phyloP scores from a whole-genome alignment of 1,140 invertebrate species.

The Venustaconcha ellipsiformis region DNA sequence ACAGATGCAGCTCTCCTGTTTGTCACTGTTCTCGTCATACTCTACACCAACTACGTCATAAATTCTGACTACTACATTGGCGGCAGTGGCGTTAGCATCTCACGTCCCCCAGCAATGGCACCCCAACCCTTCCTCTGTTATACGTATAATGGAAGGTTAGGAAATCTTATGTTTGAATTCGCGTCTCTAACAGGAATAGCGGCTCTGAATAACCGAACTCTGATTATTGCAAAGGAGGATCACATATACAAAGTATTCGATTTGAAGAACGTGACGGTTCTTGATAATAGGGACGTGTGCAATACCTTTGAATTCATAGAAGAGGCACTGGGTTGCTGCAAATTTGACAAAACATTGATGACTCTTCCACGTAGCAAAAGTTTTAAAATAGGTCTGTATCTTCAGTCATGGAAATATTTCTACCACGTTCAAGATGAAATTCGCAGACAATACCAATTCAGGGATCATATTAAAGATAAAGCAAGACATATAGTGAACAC shows the following conservation, averaged over 20 bases:
- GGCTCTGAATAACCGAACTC: slow-evolving; percentile 23
- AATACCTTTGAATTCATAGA: slow-evolving; percentile 12
- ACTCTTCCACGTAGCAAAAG: slow-evolving; percentile 28
- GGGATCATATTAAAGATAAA: slow-evolving; percentile 4
- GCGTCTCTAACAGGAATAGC: slow-evolving; percentile 43
- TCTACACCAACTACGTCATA: too few species aligned
- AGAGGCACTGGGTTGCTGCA: slow-evolving; percentile 17
- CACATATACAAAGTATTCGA: slow-evolving; percentile 29
- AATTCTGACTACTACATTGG: too few species aligned
- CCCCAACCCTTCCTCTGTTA: neutral
- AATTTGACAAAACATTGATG: slow-evolving; percentile 29
- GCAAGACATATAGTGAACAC: slow-evolving; percentile 14
- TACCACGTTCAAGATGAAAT: slow-evolving; percentile 32
- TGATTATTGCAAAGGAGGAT: slow-evolving; percentile 21
- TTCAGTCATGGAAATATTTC: slow-evolving; percentile 61
- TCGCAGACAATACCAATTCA: slow-evolving; percentile 42
- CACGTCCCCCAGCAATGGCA: too few species aligned
- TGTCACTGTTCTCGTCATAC: too few species aligned
- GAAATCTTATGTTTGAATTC: slow-evolving; percentile 48
- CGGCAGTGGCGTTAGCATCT: too few species aligned
- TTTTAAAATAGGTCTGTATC: slow-evolving; percentile 38
- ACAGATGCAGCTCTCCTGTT: too few species aligned
- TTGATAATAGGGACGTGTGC: slow-evolving; percentile 8
- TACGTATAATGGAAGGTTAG: slow-evolving; percentile 39
- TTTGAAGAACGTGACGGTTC: neutral